Evolutionary conservation across 2,888 invertebrate genomes (phyloP), one percentile per base, ranked within the genome.

Genomic region (Hoplodrina blanda): DNA sequence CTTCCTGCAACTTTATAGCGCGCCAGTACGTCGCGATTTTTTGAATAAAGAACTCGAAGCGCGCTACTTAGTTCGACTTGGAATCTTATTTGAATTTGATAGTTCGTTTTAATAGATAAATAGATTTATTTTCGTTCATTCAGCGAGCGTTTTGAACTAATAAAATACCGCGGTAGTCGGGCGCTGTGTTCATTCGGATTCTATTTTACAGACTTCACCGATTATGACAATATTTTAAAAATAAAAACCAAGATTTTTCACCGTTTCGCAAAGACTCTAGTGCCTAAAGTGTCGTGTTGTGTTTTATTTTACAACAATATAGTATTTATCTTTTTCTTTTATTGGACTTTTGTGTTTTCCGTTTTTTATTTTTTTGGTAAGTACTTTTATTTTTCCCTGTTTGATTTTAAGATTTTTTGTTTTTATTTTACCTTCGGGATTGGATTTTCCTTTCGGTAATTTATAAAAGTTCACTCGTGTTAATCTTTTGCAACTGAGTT

Each of bases 201-300:
- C 82, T 83, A 85, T 89, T 90, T 94, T 90, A 62, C 93, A 95
- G 94, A 91, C 85, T 74, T 84, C 83, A 87, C 85, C 83, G 84
- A 92, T 90, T 84, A 93, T 94, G 94, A 85, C 88, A 91, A 88
- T 87, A 87, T 85, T 89, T 88, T 84, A 85, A 82, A 78, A 80
- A 86, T 85, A 86, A 89, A 88, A 90, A 85, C 88, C 87, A 90
- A 93, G 89, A 92, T 91, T 90, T 91, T 91, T 89, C 85, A 85
- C 86, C 88, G 88, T 89, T 83, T 76, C 83, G 50, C 80, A 87
- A 90, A 90, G 90, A 95, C 93, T 93, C 83, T 94, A 90, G 95
- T 95, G 95, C 85, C 84, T 90, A 91, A 76, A 76, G 95, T 94
- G 95, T 89, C 93, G 95, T 96, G 95, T 93, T 91, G 95, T 95